Evolutionary conservation across 2,888 invertebrate species (phyloP).

Genomic region (Ichneumoninae sp.): DNA sequence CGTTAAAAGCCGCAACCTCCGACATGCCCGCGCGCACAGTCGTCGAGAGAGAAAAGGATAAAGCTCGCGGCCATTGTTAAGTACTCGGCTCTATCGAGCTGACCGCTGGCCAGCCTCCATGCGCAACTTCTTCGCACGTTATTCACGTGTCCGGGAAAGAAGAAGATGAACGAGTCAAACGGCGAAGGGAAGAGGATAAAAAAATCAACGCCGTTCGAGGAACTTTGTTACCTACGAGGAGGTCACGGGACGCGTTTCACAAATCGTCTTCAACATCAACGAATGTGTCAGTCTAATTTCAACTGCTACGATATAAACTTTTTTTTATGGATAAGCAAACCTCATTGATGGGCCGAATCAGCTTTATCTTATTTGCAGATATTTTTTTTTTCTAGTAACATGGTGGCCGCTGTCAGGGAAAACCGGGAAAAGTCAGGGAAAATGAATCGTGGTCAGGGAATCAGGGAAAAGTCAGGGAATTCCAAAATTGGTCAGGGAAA

Average conservation of each 20-base stretch:
- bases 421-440: too few relatives aligned
- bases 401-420: too few relatives aligned
- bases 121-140: conserved; percentile 44
- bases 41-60: conserved; percentile 43
- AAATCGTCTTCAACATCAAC: neutral
- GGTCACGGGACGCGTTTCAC: neutral
- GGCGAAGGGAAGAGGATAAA: neutral
- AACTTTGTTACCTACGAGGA: conserved; percentile 14
- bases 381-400: too few relatives aligned
- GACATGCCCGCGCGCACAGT: conserved; percentile 64
- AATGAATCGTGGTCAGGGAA: too few relatives aligned
- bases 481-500: too few relatives aligned
- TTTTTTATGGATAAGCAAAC: neutral
- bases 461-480: too few relatives aligned
- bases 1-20: conserved; percentile 72
- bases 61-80: conserved; percentile 60
- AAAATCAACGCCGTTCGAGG: neutral
- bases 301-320: neutral
- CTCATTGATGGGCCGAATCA: too few relatives aligned
- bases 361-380: too few relatives aligned
- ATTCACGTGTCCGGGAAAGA: conserved; percentile 37
- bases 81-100: conserved; percentile 46
- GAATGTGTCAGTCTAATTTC: neutral
- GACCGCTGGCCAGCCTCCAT: conserved; percentile 38
- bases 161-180: conserved; percentile 30